phyloP scores from a whole-genome alignment of 1,140 invertebrate genomes.

The Pseudomyrmex cubaensis region DNA sequence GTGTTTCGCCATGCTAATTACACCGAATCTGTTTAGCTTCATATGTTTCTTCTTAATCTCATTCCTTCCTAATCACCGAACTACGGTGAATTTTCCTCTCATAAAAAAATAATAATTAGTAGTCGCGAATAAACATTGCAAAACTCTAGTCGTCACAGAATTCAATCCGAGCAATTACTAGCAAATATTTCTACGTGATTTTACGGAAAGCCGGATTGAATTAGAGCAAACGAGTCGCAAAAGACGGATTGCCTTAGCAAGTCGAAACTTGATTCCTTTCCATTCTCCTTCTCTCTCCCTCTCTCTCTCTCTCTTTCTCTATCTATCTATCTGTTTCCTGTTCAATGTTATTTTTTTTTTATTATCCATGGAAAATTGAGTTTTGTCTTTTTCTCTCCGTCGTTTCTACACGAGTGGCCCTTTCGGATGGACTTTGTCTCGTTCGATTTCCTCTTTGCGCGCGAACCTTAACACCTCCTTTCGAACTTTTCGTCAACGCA shows the following conservation, averaged over 20 bases:
- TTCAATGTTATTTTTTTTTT: slow-evolving; percentile 63
- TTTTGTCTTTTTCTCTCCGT: slow-evolving; percentile 65
- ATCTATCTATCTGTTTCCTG: slow-evolving; percentile 20
- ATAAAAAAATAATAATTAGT: too few species aligned
- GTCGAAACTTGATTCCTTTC: slow-evolving; percentile 64
- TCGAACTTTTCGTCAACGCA: slow-evolving; percentile 75
- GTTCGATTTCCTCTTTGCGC: slow-evolving; percentile 70
- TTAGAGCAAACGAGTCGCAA: slow-evolving; percentile 46
- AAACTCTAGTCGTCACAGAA: slow-evolving; percentile 8
- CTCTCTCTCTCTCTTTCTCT: too few species aligned
- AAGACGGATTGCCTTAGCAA: slow-evolving; percentile 43
- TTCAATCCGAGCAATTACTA: slow-evolving; percentile 42
- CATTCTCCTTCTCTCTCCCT: background rate
- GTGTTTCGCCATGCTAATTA: slow-evolving; percentile 57
- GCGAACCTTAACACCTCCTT: slow-evolving; percentile 71
- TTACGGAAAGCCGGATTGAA: slow-evolving; percentile 25
- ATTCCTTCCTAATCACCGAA: background rate
- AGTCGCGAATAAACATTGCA: slow-evolving; percentile 13
- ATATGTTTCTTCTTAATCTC: slow-evolving; percentile 28
- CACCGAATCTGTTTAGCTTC: slow-evolving; percentile 49
- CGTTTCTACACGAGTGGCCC: slow-evolving; percentile 29
- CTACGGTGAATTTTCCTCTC: background rate
- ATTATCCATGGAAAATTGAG: slow-evolving; percentile 73
- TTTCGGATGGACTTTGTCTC: slow-evolving; percentile 71
- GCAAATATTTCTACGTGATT: slow-evolving; percentile 11